Percentiles rank a stretch among this genome's conserved stretches.
Conservation (phyloP, 2,888 invertebrate genomes). For the Tetragonisca angustula region DNA sequence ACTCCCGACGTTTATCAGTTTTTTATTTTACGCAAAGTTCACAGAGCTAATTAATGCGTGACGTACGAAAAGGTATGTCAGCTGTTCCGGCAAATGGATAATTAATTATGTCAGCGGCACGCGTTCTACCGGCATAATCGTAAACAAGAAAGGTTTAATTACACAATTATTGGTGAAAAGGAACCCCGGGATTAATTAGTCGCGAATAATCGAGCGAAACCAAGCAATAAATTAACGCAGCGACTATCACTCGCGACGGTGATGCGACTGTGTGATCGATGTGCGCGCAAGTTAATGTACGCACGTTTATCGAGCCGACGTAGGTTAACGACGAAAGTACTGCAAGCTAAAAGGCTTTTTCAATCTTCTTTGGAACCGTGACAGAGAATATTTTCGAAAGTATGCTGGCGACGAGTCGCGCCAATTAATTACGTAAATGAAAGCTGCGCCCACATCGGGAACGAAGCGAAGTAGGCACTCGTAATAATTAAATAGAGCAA, state of each 20-base stretch:
- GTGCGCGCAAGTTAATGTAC: background rate
- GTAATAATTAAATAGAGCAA: too few relatives aligned
- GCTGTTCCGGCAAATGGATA: constrained; percentile 46
- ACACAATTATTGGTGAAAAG: background rate
- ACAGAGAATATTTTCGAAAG: background rate
- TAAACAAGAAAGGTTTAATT: background rate
- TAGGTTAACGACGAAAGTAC: background rate
- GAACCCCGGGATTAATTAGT: background rate
- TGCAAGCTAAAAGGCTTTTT: background rate
- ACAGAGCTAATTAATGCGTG: constrained; percentile 59
- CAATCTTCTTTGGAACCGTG: background rate
- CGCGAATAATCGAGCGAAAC: background rate
- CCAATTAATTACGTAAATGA: constrained; percentile 11
- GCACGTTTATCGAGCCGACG: background rate
- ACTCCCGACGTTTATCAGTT: constrained; percentile 49
- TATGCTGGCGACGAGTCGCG: background rate
- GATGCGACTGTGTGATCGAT: background rate
- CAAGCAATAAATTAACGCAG: background rate
- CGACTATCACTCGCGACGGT: background rate
- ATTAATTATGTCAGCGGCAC: constrained; percentile 59
- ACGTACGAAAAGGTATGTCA: constrained; percentile 50
- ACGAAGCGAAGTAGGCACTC: background rate
- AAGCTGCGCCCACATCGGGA: background rate
- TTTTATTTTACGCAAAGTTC: constrained; percentile 58
- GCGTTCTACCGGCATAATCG: background rate